Conservation (phyloP, 2,797 vertebrate species). For the Clarias platycephalus region DNA sequence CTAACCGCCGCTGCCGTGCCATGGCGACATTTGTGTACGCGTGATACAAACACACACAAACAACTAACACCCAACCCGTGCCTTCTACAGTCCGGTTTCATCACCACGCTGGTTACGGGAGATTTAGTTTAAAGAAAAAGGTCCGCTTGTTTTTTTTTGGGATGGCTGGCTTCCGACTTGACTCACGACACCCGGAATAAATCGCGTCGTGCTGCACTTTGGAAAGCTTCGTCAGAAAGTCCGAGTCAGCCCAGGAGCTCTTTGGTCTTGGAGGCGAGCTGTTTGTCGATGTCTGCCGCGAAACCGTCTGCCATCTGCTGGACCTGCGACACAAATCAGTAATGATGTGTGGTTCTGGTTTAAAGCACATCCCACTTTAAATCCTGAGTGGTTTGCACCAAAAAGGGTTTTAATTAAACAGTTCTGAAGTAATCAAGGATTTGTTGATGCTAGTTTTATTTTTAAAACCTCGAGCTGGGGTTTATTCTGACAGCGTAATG, state of each 20-base stretch:
- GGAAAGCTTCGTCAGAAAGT: not conserved
- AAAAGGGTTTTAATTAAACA: not conserved
- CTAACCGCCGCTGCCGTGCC: slow-evolving; percentile 57
- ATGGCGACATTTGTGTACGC: slow-evolving; percentile 65
- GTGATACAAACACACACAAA: slow-evolving; percentile 57
- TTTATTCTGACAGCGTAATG: not conserved
- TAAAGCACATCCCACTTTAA: not conserved
- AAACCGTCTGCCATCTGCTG: slow-evolving; percentile 87
- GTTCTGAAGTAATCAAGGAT: not conserved
- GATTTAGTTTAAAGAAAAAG: not conserved
- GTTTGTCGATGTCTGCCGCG: slow-evolving; percentile 83
- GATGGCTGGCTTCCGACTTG: slow-evolving; percentile 11
- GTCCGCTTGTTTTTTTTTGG: not conserved
- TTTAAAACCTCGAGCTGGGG: not conserved
- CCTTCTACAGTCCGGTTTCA: slow-evolving; percentile 27
- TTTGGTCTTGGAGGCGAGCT: slow-evolving; percentile 87
- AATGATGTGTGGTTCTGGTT: not conserved
- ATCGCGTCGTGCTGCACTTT: not conserved
- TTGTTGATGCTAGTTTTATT: slow-evolving; percentile 7
- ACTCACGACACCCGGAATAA: slow-evolving; percentile 15
- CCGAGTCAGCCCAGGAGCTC: slow-evolving; percentile 83
- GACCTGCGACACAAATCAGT: slow-evolving; percentile 73
- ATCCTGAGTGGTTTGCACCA: not conserved
- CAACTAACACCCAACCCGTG: slow-evolving; percentile 45
- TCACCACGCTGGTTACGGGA: slow-evolving; percentile 23